Evolutionary conservation across 2,888 invertebrate species (phyloP), one percentile per base, ranked within the genome.

Genomic region (Bombyx huttoni): DNA sequence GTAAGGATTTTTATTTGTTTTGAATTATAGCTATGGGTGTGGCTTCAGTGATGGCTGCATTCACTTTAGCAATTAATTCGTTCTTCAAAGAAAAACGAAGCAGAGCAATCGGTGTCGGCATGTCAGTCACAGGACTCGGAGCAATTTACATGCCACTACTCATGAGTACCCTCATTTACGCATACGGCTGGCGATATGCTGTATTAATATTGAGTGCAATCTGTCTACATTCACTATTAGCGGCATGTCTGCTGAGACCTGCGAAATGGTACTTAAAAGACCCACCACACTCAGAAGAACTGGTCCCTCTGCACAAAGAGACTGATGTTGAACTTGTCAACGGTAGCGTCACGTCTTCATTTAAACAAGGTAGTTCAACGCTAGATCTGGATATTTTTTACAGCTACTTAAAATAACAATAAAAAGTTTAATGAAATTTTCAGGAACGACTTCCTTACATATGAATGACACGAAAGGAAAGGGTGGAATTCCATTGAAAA

Each of bases 51-150:
- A 90, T 91, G 89, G 86, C 91, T 35, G 88, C 92, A 3, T 92
- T 91, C 65, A 89, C 90, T 13, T 75, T 92, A 63, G 92, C 93
- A 33, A 75, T 92, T 49, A 92, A 92, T 73, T 89, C 91, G 6
- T 93, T 91, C 69, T 93, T 93, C 65, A 86, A 84, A 58, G 88
- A 89, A 57, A 91, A 89, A 64, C 84, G 92, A 62, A 90, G 90
- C 46, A 87, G 90, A 67, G 93, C 93, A 0, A 84, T 91, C 34
- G 92, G 92, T 0, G 75, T 91, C 7, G 90, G 90, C 40, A 90
- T 92, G 89, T 92, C 92, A 1, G 72, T 92, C 3, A 91, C 91
- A 13, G 93, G 92, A 1, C 64, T 93, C 3, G 93, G 93, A 0
- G 89, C 92, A n/a, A 91, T 93, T 56, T 64, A 90, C 50, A 90